phyloP scores from a whole-genome alignment of 1,140 invertebrate genomes.

The Wiebesia pumilae region DNA sequence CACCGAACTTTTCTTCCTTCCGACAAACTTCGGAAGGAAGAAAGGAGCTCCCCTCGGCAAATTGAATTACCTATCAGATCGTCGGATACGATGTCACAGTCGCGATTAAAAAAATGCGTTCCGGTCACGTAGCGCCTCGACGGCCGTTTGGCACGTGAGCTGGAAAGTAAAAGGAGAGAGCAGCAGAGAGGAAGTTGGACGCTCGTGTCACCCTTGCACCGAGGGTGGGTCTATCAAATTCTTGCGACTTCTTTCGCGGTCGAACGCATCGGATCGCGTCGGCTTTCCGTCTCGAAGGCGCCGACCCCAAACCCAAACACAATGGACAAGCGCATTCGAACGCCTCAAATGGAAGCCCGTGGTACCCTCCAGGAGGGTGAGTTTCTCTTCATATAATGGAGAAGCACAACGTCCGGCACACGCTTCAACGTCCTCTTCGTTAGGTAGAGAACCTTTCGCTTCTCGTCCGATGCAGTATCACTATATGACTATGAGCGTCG shows the following conservation, averaged over 20 bases:
- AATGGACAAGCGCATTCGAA: too few relatives aligned
- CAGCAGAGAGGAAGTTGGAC: not conserved
- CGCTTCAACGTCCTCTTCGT: too few relatives aligned
- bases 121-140: conserved; percentile 16
- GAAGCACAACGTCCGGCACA: not conserved
- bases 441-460: too few relatives aligned
- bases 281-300: too few relatives aligned
- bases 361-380: not conserved
- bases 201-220: not conserved
- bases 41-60: not conserved
- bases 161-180: not conserved
- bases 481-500: too few relatives aligned
- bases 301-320: too few relatives aligned
- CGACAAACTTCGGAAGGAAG: not conserved
- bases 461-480: too few relatives aligned
- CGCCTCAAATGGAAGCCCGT: too few relatives aligned
- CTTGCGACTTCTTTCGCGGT: not conserved
- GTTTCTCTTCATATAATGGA: not conserved
- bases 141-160: conserved; percentile 7
- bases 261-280: not conserved
- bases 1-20: not conserved
- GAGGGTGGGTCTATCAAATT: not conserved
- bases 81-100: too few relatives aligned
- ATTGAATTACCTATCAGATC: not conserved
- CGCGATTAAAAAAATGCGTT: not conserved